Evolutionary conservation across 2,888 invertebrate species (phyloP), one percentile per base, ranked within the genome.

Genomic region (Diabrotica balteata): DNA sequence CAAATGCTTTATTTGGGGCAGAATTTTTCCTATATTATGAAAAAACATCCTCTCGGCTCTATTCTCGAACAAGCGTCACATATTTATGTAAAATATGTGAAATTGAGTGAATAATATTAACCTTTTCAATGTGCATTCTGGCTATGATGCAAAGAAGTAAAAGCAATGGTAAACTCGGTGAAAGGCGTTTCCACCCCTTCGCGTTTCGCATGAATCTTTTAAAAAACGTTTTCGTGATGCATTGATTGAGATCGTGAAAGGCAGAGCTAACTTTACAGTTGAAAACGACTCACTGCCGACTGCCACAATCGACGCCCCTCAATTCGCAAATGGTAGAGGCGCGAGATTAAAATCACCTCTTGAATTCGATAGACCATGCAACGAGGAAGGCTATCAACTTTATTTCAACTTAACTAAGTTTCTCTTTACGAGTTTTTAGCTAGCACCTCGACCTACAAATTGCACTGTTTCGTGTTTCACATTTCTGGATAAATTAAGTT

Each of bases 191-290:
- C 67, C 72, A 69, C 68, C 74, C 73, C 70, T 66, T 71, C 71
- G 69, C 69, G 69, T 74, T 66, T 71, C 71, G 70, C 72, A 70
- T 74, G 69, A 72, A 70, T 70, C 68, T 70, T 70, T 72, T 68
- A 70, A 72, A 72, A 72, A 72, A 64, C 72, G 72, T 71, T 73
- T 72, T 72, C 71, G 69, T 66, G 71, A 67, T 72, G 68, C 66
- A 71, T 68, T 73, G 70, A 71, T 72, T 72, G 72, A 69, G 71
- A 72, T 72, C 68, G 71, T 71, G 71, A 68, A 71, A 71, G 71
- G 71, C 71, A 71, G 68, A 71, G 71, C 71, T 66, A 71, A 71
- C 68, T 71, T 71, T 61, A 59, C 67, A 67, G 68, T 69, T 66
- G 68, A 69, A 71, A 71, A 68, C 71, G 71, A 68, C 66, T 71